phyloP scores from a whole-genome alignment of 37 sponge, comb jelly and placozoan genomes.

The Tethya wilhelma region DNA sequence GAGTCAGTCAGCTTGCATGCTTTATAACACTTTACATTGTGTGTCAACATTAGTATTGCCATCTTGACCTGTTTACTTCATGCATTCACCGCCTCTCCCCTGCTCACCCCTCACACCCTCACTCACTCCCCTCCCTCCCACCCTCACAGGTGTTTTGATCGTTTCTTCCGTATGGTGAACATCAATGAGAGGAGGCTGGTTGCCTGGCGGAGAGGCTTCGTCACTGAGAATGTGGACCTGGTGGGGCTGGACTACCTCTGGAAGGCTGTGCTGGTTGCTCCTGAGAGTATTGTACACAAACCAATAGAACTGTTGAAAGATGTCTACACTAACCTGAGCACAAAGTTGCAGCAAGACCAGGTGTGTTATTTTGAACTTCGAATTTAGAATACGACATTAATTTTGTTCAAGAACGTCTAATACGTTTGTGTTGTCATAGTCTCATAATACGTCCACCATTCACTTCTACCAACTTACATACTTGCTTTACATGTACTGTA shows the following conservation, averaged over 20 bases:
- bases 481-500: background rate
- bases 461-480: background rate
- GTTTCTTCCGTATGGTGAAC: constrained; percentile 90
- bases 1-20: background rate
- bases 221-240: constrained; percentile 82
- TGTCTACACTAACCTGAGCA: constrained; percentile 80
- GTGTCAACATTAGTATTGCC: no score
- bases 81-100: no score
- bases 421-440: background rate
- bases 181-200: constrained; percentile 62
- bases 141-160: constrained; percentile 79
- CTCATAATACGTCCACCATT: background rate
- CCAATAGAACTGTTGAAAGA: constrained; percentile 94
- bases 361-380: constrained; percentile 25
- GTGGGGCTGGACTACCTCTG: constrained; percentile 91
- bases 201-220: constrained; percentile 64
- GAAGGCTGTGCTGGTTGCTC: constrained; percentile 76
- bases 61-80: no score
- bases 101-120: background rate
- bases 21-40: background rate
- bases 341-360: constrained; percentile 76
- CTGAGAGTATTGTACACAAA: constrained; percentile 76
- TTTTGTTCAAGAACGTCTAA: background rate
- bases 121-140: background rate
- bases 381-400: background rate